Percentiles rank a stretch among this genome's conserved stretches.
Evolutionary conservation across 2,888 invertebrate genomes (phyloP).

Genomic region (Epinotia nisella): DNA sequence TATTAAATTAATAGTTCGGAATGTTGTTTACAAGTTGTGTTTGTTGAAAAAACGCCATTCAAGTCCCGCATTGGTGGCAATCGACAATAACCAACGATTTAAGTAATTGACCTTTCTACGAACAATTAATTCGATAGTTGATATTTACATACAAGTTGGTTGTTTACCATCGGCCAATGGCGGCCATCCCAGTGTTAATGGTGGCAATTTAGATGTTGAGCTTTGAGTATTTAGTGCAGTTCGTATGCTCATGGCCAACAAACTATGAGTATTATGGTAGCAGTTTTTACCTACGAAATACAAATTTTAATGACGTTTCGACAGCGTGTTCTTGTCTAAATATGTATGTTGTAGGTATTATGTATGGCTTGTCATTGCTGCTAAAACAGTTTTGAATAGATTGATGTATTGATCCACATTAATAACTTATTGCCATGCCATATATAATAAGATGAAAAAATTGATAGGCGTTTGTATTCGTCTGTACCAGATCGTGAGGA

Average conservation of each 20-base stretch:
- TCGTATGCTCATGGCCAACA: constrained; percentile 42
- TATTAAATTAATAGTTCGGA: background rate
- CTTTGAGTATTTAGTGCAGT: constrained; percentile 40
- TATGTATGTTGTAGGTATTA: too few species aligned
- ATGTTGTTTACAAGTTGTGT: constrained; percentile 12
- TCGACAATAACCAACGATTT: constrained; percentile 38
- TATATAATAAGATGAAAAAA: too few species aligned
- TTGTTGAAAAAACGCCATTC: constrained; percentile 28
- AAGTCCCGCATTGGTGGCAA: constrained; percentile 18
- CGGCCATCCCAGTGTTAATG: constrained; percentile 25
- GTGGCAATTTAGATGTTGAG: constrained; percentile 35
- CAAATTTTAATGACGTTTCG: constrained; percentile 14
- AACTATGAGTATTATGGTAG: constrained; percentile 38
- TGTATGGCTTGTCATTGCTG: background rate
- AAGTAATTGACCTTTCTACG: constrained; percentile 42
- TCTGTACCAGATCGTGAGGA: too few species aligned
- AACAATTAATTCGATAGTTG: constrained; percentile 40
- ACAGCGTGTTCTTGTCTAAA: constrained; percentile 1
- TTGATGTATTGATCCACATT: background rate
- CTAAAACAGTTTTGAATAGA: background rate
- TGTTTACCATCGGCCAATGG: constrained; percentile 22
- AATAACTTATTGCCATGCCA: too few species aligned
- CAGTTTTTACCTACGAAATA: constrained; percentile 34
- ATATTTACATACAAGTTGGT: constrained; percentile 41
- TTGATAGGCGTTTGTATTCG: too few species aligned